phyloP scores from a whole-genome alignment of 2,113 vertebrate genomes.

The Madoqua kirkii region DNA sequence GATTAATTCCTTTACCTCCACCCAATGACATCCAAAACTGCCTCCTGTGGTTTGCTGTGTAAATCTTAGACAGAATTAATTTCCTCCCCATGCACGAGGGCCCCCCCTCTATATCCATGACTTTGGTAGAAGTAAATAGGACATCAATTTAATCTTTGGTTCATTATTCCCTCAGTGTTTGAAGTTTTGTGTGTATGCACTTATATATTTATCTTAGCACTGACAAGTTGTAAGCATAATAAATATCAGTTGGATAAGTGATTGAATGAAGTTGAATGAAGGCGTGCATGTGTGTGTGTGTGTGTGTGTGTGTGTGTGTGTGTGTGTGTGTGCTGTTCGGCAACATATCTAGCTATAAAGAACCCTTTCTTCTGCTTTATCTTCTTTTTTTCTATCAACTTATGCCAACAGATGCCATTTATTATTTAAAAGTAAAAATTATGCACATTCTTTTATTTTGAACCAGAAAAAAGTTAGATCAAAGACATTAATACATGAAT shows the following conservation, averaged over 20 bases:
- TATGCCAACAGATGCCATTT: background rate
- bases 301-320: too few species aligned
- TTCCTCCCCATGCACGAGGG: background rate
- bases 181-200: background rate
- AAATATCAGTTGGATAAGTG: background rate
- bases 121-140: background rate
- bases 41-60: background rate
- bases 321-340: background rate
- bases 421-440: constrained; percentile 6
- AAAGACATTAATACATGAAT: background rate
- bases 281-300: rapidly evolving
- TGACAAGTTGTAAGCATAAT: background rate
- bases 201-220: background rate
- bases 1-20: background rate
- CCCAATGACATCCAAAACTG: background rate
- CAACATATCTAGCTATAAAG: background rate
- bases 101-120: background rate
- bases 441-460: background rate
- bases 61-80: background rate
- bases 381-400: background rate
- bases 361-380: background rate
- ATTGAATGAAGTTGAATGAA: background rate
- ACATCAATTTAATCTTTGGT: background rate
- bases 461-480: background rate
- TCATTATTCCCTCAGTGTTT: background rate